Percentiles rank a stretch among this genome's conserved stretches.
Conservation (phyloP, 1,140 invertebrate genomes). For the Coenobita brevimanus region DNA sequence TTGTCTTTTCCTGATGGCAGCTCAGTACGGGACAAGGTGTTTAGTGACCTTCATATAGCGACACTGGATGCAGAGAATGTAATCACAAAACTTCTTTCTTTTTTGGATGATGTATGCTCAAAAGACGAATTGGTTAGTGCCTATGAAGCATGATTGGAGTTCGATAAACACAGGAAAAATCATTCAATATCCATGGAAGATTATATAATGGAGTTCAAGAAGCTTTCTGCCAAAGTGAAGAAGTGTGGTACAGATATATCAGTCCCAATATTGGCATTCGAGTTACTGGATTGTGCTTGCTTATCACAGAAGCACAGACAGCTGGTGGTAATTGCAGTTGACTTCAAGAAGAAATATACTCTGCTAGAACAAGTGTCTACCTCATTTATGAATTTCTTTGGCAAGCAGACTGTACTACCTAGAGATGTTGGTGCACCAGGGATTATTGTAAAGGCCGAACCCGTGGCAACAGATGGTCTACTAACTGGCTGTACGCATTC, state of each 20-base stretch:
- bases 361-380: neutral
- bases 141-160: neutral
- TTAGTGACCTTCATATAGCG: neutral
- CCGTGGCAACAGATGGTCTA: too few relatives aligned
- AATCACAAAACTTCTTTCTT: neutral
- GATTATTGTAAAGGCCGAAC: too few relatives aligned
- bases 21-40: neutral
- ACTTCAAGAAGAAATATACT: neutral
- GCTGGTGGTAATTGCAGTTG: neutral
- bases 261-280: neutral
- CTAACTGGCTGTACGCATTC: too few relatives aligned
- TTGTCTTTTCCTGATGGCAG: neutral
- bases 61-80: neutral
- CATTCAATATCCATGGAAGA: neutral
- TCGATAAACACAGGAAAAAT: too few relatives aligned
- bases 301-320: too few relatives aligned
- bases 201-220: neutral
- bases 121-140: slow-evolving; percentile 2
- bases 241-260: neutral
- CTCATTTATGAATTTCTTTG: neutral
- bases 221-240: neutral
- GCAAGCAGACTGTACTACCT: neutral
- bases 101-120: neutral
- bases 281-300: too few relatives aligned
- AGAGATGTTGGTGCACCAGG: too few relatives aligned